Conservation (phyloP, 2,888 invertebrate genomes). For the Rosalia funebris region DNA sequence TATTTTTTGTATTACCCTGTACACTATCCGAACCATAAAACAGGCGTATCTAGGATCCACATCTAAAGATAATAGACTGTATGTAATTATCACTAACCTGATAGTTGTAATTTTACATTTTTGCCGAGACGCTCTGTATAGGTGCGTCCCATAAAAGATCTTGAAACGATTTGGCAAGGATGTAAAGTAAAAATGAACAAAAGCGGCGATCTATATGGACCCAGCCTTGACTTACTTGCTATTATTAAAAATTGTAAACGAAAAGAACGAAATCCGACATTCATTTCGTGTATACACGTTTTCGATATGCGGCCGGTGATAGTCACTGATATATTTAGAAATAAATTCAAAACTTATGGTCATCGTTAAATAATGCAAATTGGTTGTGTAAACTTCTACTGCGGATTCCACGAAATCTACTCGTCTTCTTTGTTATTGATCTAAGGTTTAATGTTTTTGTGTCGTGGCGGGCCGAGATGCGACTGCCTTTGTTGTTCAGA, state of each 20-base stretch:
- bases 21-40: no score
- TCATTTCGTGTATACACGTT: slow-evolving; percentile 6
- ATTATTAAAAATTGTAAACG: slow-evolving; percentile 14
- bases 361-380: slow-evolving; percentile 44
- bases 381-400: slow-evolving; percentile 37
- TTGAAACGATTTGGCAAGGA: neutral
- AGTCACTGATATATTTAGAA: slow-evolving; percentile 46
- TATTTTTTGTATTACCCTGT: no score
- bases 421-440: slow-evolving; percentile 21
- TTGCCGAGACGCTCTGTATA: no score
- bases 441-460: no score
- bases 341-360: slow-evolving; percentile 40
- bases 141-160: no score
- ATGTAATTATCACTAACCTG: no score
- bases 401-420: slow-evolving; percentile 24
- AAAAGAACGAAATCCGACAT: slow-evolving; percentile 19
- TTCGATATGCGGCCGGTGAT: neutral
- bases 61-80: no score
- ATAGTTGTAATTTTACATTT: no score
- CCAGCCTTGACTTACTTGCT: slow-evolving; percentile 30
- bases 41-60: no score
- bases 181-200: neutral
- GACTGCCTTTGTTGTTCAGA: no score
- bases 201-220: slow-evolving; percentile 4
- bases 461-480: no score